Conservation (phyloP, 2,888 invertebrate species). For the Drosophila prostipennis region DNA sequence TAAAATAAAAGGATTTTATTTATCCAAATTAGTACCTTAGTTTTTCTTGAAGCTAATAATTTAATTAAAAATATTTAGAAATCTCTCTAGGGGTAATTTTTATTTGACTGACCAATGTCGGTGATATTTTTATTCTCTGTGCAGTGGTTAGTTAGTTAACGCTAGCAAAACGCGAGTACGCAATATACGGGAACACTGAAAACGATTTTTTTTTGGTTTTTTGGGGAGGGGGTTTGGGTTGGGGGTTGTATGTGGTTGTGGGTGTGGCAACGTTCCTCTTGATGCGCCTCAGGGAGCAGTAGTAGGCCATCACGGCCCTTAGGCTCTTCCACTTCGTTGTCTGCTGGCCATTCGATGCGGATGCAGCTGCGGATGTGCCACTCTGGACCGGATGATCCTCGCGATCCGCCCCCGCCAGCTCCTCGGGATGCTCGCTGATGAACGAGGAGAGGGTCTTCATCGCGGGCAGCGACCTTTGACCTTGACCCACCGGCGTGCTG, state of each 20-base stretch:
- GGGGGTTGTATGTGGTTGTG: background rate
- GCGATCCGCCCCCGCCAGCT: constrained; percentile 27
- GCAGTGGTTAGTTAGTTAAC: constrained; percentile 9
- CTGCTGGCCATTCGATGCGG: constrained; percentile 37
- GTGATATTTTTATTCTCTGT: constrained; percentile 12
- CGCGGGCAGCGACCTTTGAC: constrained; percentile 56
- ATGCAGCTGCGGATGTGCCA: background rate
- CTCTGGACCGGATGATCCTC: constrained; percentile 4
- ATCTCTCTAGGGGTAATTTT: too few species aligned
- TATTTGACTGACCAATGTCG: too few species aligned
- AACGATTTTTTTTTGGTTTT: background rate
- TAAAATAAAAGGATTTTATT: too few species aligned
- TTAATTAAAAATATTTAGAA: too few species aligned
- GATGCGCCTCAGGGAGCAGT: constrained; percentile 94
- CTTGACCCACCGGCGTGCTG: constrained; percentile 23
- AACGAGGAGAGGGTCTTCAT: constrained; percentile 72
- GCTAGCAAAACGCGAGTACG: constrained; percentile 21
- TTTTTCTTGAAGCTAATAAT: too few species aligned
- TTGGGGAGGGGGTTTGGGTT: too few species aligned
- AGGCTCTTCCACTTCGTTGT: constrained; percentile 93
- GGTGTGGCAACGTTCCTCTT: constrained; percentile 89
- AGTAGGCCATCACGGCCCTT: constrained; percentile 94
- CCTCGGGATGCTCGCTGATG: constrained; percentile 71
- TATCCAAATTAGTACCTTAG: too few species aligned
- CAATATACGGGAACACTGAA: constrained; percentile 15